Base-by-base conservation (phyloP, 1,140 invertebrate genomes). In the Goniozus legneri region DNA sequence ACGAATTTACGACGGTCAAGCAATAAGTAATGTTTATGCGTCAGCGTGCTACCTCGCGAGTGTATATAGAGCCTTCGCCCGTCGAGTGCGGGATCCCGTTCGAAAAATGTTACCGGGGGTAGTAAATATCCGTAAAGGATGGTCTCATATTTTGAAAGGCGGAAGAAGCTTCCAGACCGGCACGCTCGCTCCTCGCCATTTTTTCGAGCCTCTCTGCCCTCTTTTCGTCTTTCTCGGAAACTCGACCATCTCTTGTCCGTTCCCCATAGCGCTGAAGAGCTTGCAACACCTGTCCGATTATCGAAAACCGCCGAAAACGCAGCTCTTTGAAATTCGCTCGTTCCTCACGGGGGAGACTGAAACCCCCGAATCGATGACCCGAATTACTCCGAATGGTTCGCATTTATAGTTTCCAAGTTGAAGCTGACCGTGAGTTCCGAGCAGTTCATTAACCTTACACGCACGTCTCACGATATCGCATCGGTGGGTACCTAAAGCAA, bases 71-170 rank as follows among this genome's bases (percentile, higher is more conserved):
- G 44, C 38, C 20, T n/a, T 16, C 22, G 16, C 21, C 32, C 21
- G 48, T 35, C 39, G 8, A 31, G 50, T 39, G 8, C 22, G 50
- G 36, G 37, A 27, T 35, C 24, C 24, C 24, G 41, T 16, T 22
- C 16, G 38, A 58, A 44, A 50, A 54, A 47, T 43, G 36, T 45
- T 57, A 33, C 31, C 13, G 16, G 33, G 10, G 30, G 44, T 36
- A 49, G 53, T 60, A 62, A 62, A 66, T 64, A 64, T 61, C 50
- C 33, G 52, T 63, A 56, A 64, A 57, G 44, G 57, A 57, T 57
- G 43, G 45, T 50, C 55, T 62, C 55, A 58, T 64, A 63, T 61
- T 63, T 66, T 61, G 60, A 60, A 63, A 64, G 48, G 52, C 53
- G 58, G 58, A 61, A 64, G 46, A 54, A 56, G 44, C 39, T 45